Base-by-base conservation (phyloP, 2,797 vertebrate genomes). In the Clamator glandarius region DNA sequence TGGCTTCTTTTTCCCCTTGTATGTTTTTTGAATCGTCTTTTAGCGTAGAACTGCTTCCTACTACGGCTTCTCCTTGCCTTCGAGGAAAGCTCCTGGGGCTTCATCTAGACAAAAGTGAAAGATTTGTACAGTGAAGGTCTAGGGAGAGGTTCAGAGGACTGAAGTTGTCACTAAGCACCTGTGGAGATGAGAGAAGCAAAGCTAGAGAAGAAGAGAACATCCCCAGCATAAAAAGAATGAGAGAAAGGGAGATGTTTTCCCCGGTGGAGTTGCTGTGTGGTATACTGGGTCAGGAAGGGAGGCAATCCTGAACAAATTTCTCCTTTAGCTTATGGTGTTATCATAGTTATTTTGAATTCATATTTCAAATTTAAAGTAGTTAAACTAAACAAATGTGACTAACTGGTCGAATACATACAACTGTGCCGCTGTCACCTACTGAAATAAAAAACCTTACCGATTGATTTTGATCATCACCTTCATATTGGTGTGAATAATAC, bases 11-110 rank as follows among this genome's bases (percentile, higher is more conserved):
- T 64, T 54, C 18, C 16, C 16, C 55, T 36, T 76, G 52, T 54
- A 18, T 44, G 52, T 6, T 77, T 90, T 93, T 44, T 89, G 24
- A 92, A 57, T 74, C 72, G 59, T 80, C 75, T 87, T 89, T 68
- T 72, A 68, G 64, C 39, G 57, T 23, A 52, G 35, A 77, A 57
- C 16, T 68, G 68, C 54, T 33, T 77, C 36, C 14, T 78, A 64
- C 72, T 83, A 26, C 72, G 70, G 61, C 64, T 93, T 87, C 61
- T 77, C 26, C 46, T 87, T 57, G 23, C 29, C 82, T 92, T 75
- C 57, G 57, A 92, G 82, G 58, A 95, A 92, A 93, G 68, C 87
- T 92, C 82, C 68, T 80, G 94, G 78, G 92, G 57, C 41, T 79
- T 83, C 78, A 62, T 77, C 28, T 23, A 72, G 89, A 92, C 72